Conservation (phyloP, 1,140 invertebrate species). For the Asbolus verrucosus region DNA sequence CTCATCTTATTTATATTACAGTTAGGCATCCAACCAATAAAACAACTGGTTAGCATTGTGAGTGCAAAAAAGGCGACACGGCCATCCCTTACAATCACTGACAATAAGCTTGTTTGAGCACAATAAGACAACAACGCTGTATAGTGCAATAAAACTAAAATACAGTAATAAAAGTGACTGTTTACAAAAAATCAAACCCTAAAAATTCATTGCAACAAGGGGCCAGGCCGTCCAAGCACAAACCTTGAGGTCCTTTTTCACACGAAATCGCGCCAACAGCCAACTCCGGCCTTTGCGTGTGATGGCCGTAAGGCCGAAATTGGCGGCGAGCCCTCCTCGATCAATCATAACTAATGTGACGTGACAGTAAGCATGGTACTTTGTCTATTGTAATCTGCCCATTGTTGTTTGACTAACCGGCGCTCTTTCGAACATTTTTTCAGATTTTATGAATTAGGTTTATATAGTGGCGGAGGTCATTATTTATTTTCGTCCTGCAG, state of each 20-base stretch:
- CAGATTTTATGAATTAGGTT: constrained; percentile 52
- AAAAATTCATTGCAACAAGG: constrained; percentile 57
- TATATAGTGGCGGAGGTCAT: constrained; percentile 45
- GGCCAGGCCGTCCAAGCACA: constrained; percentile 56
- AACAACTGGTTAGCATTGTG: constrained; percentile 46
- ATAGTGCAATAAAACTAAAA: constrained; percentile 58
- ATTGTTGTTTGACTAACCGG: constrained; percentile 59
- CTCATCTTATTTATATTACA: constrained; percentile 43
- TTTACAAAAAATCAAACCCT: constrained; percentile 59
- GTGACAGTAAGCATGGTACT: constrained; percentile 62
- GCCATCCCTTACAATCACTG: constrained; percentile 45
- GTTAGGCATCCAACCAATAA: constrained; percentile 48
- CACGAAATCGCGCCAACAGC: constrained; percentile 42
- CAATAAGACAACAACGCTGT: constrained; percentile 53
- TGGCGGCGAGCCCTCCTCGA: constrained; percentile 49
- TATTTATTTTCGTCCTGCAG: constrained; percentile 33
- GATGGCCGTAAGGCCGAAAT: constrained; percentile 43
- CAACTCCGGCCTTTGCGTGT: constrained; percentile 41
- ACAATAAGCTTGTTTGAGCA: constrained; percentile 52
- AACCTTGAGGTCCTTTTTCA: constrained; percentile 55
- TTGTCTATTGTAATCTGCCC: constrained; percentile 63
- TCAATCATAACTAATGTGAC: constrained; percentile 64
- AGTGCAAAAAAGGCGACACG: constrained; percentile 51
- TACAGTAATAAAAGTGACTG: constrained; percentile 57
- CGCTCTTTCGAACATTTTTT: constrained; percentile 53